A percentile compares a stretch with the other conserved stretches of the same genome.
Conservation (phyloP, 2,113 vertebrate species). For the Leiothrix lutea region DNA sequence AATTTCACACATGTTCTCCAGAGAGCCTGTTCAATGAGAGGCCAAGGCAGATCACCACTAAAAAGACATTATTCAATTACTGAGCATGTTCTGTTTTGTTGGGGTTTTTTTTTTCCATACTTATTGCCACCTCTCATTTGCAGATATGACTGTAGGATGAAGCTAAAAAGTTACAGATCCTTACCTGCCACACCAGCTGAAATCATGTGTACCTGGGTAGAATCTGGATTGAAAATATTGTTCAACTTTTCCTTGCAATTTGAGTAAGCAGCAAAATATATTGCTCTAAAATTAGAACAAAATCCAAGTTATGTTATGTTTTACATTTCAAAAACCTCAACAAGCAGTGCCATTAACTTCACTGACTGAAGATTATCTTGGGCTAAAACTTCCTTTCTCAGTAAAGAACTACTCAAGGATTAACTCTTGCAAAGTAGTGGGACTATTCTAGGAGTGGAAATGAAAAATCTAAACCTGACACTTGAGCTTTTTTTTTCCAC, state of each 20-base stretch:
- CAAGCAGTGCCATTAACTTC: background rate
- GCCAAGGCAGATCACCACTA: background rate
- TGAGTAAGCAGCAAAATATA: conserved; percentile 98
- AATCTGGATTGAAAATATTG: conserved; percentile 87
- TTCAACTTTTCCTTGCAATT: conserved; percentile 93
- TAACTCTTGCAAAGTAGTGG: background rate
- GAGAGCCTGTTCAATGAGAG: background rate
- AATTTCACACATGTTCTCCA: background rate
- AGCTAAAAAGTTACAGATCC: conserved; percentile 57
- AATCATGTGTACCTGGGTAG: conserved; percentile 93
- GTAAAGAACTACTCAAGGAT: background rate
- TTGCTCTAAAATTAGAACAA: conserved; percentile 83
- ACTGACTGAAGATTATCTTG: background rate
- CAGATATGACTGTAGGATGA: background rate
- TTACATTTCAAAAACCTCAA: background rate
- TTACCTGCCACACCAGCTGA: conserved; percentile 97
- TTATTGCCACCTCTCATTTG: background rate
- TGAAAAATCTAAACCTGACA: background rate
- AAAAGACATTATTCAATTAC: background rate
- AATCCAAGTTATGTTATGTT: background rate
- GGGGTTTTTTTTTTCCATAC: background rate
- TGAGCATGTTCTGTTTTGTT: background rate
- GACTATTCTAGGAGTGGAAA: background rate
- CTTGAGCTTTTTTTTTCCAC: background rate
- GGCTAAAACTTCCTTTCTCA: background rate